Conservation (phyloP, 2,888 invertebrate species). For the Oscheius sp. region DNA sequence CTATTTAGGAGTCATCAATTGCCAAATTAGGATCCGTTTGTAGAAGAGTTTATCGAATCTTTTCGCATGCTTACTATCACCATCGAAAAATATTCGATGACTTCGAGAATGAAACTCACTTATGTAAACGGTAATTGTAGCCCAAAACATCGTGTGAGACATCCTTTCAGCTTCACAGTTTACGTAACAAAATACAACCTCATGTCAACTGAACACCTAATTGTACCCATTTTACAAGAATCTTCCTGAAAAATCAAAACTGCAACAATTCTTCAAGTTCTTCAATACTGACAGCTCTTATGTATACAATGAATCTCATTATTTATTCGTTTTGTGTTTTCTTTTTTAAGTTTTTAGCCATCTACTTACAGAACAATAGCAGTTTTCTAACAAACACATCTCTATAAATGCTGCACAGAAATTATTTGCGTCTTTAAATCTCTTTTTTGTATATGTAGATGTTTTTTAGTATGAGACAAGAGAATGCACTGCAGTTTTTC, state of each 20-base stretch:
- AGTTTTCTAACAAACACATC: no score
- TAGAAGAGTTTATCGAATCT: slow-evolving; percentile 96
- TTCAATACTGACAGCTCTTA: no score
- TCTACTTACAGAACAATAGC: no score
- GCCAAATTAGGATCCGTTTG: slow-evolving; percentile 98
- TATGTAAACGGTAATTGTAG: slow-evolving; percentile 42
- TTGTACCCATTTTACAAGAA: slow-evolving; percentile 85
- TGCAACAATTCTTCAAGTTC: no score
- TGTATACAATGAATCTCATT: no score
- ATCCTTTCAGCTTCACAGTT: slow-evolving; percentile 86
- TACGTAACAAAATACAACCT: slow-evolving; percentile 98
- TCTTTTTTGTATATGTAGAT: no score
- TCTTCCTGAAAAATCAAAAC: slow-evolving; percentile 11
- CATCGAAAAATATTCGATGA: slow-evolving; percentile 95
- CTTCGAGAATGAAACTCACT: slow-evolving; percentile 79
- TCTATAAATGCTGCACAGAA: no score
- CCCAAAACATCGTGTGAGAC: no score
- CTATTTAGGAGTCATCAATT: slow-evolving; percentile 88
- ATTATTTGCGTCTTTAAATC: no score
- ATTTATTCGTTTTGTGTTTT: background rate
- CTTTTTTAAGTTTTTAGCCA: background rate
- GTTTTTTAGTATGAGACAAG: slow-evolving; percentile 12
- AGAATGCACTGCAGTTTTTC: slow-evolving; percentile 43
- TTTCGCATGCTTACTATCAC: slow-evolving; percentile 99
- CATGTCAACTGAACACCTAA: slow-evolving; percentile 97